phyloP scores from a whole-genome alignment of 2,888 invertebrate species.

The Diarsia mendica region DNA sequence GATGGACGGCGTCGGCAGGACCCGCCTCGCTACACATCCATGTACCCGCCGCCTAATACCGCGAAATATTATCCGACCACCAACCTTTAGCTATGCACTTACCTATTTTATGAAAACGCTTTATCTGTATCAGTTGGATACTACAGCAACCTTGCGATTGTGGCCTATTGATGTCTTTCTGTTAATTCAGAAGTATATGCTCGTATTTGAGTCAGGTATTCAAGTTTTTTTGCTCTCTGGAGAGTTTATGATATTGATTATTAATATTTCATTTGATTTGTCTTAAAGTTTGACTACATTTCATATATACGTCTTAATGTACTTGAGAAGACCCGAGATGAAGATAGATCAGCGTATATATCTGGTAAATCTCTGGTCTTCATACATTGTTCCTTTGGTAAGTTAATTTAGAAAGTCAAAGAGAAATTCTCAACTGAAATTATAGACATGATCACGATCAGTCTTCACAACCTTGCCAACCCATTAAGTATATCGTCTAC shows the following conservation, averaged over 20 bases:
- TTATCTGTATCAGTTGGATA: slow-evolving; percentile 56
- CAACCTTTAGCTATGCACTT: slow-evolving; percentile 48
- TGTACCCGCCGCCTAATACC: slow-evolving; percentile 65
- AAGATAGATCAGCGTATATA: neutral
- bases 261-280: neutral
- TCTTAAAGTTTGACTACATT: neutral
- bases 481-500: neutral
- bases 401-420: neutral
- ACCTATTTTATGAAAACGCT: slow-evolving; percentile 64
- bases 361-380: neutral
- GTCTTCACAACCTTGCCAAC: neutral
- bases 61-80: slow-evolving; percentile 62
- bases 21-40: slow-evolving; percentile 67
- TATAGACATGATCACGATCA: neutral
- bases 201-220: neutral
- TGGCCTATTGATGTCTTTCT: slow-evolving; percentile 48
- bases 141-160: slow-evolving; percentile 49
- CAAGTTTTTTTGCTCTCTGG: slow-evolving; percentile 5
- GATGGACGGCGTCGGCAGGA: slow-evolving; percentile 83
- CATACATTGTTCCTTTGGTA: neutral
- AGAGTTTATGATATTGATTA: neutral
- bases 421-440: neutral
- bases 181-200: slow-evolving; percentile 36
- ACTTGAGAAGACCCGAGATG: neutral
- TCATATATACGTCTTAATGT: no score